A percentile compares a stretch with the other conserved stretches of the same genome.
phyloP scores from a whole-genome alignment of 2,888 invertebrate species.

The Brenthis ino region DNA sequence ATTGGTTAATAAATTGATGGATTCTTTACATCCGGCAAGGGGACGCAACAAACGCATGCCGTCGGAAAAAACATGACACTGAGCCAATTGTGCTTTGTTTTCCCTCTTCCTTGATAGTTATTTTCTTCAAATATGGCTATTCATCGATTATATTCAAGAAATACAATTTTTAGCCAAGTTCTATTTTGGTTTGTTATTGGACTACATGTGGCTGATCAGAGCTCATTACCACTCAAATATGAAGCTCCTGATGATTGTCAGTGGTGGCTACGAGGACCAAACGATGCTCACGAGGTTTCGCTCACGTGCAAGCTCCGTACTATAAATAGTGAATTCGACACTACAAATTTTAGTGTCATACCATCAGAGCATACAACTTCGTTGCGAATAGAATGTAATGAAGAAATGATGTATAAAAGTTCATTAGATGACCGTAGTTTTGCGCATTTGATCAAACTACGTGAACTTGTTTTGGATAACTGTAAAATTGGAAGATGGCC shows the following conservation, averaged over 20 bases:
- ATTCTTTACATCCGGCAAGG: conserved; percentile 76
- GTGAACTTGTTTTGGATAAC: conserved; percentile 91
- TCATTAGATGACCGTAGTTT: conserved; percentile 90
- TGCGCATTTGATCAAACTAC: conserved; percentile 89
- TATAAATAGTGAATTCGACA: conserved; percentile 93
- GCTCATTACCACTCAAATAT: conserved; percentile 81
- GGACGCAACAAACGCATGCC: conserved; percentile 73
- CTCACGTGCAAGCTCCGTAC: conserved; percentile 90
- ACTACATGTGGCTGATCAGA: conserved; percentile 75
- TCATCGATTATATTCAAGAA: conserved; percentile 60
- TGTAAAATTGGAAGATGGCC: conserved; percentile 94
- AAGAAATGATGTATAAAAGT: conserved; percentile 90
- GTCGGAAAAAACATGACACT: conserved; percentile 82
- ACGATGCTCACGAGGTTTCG: conserved; percentile 86
- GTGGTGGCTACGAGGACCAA: conserved; percentile 86
- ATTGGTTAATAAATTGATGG: conserved; percentile 77
- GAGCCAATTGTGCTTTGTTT: conserved; percentile 75
- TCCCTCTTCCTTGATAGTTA: conserved; percentile 78
- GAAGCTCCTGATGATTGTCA: conserved; percentile 94
- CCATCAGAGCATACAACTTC: conserved; percentile 92
- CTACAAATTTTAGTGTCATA: conserved; percentile 93
- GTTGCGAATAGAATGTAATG: conserved; percentile 89
- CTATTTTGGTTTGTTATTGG: conserved; percentile 72
- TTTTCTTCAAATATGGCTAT: conserved; percentile 74
- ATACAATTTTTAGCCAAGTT: conserved; percentile 64